Conservation (phyloP, 2,113 vertebrate species). For the Furnarius figulus region DNA sequence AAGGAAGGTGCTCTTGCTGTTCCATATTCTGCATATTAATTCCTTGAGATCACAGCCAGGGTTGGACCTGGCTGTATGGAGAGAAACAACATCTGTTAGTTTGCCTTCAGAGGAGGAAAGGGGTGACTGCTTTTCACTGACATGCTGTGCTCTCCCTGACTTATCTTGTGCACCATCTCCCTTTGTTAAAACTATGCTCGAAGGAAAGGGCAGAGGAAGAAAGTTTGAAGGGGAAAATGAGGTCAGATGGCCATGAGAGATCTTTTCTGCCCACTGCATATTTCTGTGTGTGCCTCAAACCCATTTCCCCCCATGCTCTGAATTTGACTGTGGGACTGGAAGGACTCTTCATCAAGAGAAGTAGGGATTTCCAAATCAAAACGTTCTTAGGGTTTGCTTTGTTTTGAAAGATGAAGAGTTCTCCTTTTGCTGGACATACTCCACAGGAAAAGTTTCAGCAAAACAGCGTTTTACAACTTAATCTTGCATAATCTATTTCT, state of each 20-base stretch:
- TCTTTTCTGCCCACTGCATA: not conserved
- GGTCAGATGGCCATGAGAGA: rapidly evolving
- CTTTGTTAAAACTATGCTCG: not conserved
- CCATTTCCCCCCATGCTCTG: not conserved
- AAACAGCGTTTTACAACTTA: not conserved
- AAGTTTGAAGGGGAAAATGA: not conserved
- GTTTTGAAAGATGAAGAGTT: not conserved
- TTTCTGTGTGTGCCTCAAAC: not conserved
- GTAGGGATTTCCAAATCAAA: not conserved
- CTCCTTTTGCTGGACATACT: not conserved
- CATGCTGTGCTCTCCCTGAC: not conserved
- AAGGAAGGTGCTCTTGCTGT: not conserved
- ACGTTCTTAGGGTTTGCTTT: not conserved
- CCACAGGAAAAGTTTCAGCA: not conserved
- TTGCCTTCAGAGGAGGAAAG: not conserved
- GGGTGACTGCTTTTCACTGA: not conserved
- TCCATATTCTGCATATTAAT: not conserved
- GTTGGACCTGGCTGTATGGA: not conserved
- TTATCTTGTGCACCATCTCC: not conserved
- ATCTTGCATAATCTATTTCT: not conserved
- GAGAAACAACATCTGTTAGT: not conserved
- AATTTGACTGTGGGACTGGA: too few relatives aligned
- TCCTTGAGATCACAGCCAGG: not conserved
- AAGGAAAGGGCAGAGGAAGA: not conserved
- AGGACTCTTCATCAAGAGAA: not conserved